Evolutionary conservation across 2,113 vertebrate genomes (phyloP).

Genomic region (Tachysurus fulvidraco): DNA sequence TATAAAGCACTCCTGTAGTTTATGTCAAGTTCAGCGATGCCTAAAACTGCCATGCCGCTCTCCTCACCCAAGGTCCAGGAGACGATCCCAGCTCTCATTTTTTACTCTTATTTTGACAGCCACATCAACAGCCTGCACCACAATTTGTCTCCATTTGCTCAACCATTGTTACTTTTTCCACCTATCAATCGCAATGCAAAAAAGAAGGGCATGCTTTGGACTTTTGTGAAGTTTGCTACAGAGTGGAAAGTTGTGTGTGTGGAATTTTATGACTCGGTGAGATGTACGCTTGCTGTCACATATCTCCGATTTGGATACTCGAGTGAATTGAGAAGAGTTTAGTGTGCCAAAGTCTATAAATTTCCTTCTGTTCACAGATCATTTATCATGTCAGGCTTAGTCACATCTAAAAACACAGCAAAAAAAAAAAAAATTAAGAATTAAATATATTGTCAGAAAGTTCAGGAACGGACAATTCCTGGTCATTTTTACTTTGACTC

Average conservation of each 20-base stretch:
- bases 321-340: conserved; percentile 19
- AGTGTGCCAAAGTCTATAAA: conserved; percentile 27
- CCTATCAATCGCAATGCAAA: conserved; percentile 49
- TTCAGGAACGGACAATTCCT: background rate
- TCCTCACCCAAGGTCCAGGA: conserved; percentile 11
- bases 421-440: conserved; percentile 29
- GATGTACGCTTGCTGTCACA: conserved; percentile 5
- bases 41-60: conserved; percentile 25
- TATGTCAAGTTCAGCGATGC: conserved; percentile 45
- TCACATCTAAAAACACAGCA: background rate
- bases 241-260: background rate
- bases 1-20: conserved; percentile 60
- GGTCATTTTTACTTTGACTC: background rate
- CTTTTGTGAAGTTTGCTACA: conserved; percentile 24
- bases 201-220: conserved; percentile 26
- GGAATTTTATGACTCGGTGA: conserved; percentile 32
- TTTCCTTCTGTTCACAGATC: conserved; percentile 22
- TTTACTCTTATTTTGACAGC: conserved; percentile 69
- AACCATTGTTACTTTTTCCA: conserved; percentile 46
- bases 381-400: conserved; percentile 29
- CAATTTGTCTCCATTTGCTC: conserved; percentile 66
- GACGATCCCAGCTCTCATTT: conserved; percentile 58
- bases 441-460: conserved; percentile 9
- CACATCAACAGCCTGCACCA: conserved; percentile 58
- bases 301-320: conserved; percentile 27